A percentile compares a stretch with the other conserved stretches of the same genome.
Evolutionary conservation across 2,113 vertebrate species (phyloP).

Genomic region (Gadus chalcogrammus): DNA sequence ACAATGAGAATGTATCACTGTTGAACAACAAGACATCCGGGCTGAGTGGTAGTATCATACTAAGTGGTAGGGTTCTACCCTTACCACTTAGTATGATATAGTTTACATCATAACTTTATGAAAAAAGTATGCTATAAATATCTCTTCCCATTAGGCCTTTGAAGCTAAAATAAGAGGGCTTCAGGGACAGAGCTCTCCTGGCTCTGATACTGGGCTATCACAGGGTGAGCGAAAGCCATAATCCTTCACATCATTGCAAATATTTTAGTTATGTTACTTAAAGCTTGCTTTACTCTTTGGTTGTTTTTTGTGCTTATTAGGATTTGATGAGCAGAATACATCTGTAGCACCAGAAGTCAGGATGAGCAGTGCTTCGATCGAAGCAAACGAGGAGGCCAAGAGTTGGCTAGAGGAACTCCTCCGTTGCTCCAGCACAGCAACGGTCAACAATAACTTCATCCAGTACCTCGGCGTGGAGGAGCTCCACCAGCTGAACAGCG

Average conservation of each 20-base stretch:
- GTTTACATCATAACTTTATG: too few relatives aligned
- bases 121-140: background rate
- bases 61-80: background rate
- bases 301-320: too few relatives aligned
- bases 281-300: background rate
- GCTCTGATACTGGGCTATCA: background rate
- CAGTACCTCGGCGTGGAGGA: conserved; percentile 68
- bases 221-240: background rate
- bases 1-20: too few relatives aligned
- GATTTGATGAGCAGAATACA: too few relatives aligned
- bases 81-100: too few relatives aligned
- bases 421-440: rapidly evolving
- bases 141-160: conserved; percentile 56
- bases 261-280: background rate
- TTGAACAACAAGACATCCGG: background rate
- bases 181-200: background rate
- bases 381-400: conserved; percentile 62
- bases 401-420: conserved; percentile 54
- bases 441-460: conserved; percentile 77
- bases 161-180: conserved; percentile 4
- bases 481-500: conserved; percentile 52
- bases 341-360: conserved; percentile 40
- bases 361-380: conserved; percentile 36
- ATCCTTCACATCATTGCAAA: background rate
- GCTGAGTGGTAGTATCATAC: too few relatives aligned